phyloP scores from a whole-genome alignment of 2,113 vertebrate species.

The Pterocles gutturalis region DNA sequence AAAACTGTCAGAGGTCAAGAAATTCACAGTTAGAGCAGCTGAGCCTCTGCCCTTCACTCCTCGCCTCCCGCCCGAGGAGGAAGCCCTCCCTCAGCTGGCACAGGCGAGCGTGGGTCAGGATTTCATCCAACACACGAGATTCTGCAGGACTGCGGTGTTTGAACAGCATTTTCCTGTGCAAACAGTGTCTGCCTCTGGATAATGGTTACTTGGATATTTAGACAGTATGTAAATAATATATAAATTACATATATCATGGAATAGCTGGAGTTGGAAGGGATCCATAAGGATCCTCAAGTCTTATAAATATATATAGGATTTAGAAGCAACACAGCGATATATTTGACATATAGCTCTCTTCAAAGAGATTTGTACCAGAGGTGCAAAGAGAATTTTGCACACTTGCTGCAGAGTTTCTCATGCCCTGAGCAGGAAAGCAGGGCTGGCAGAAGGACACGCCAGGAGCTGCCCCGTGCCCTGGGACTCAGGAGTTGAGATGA shows the following conservation, averaged over 20 bases:
- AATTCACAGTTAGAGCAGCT: background rate
- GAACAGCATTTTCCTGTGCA: background rate
- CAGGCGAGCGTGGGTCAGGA: background rate
- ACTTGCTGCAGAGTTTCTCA: background rate
- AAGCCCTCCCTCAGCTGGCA: background rate
- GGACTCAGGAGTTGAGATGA: fast-evolving
- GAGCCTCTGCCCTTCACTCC: background rate
- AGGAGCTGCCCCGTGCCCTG: background rate
- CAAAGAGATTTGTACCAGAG: background rate
- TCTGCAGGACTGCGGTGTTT: background rate
- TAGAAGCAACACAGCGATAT: background rate
- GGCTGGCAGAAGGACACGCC: background rate
- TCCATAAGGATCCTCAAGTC: background rate
- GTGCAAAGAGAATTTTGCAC: background rate
- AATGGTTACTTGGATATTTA: slow-evolving; percentile 28
- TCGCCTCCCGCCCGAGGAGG: background rate
- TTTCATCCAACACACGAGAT: background rate
- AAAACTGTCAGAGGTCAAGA: background rate
- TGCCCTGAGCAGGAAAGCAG: background rate
- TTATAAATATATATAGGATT: background rate
- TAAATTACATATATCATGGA: background rate
- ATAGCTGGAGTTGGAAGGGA: background rate
- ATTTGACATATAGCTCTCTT: background rate
- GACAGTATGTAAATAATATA: background rate
- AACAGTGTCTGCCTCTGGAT: background rate